Base-by-base conservation (phyloP, 2,797 vertebrate genomes). In the Coilia nasus region DNA sequence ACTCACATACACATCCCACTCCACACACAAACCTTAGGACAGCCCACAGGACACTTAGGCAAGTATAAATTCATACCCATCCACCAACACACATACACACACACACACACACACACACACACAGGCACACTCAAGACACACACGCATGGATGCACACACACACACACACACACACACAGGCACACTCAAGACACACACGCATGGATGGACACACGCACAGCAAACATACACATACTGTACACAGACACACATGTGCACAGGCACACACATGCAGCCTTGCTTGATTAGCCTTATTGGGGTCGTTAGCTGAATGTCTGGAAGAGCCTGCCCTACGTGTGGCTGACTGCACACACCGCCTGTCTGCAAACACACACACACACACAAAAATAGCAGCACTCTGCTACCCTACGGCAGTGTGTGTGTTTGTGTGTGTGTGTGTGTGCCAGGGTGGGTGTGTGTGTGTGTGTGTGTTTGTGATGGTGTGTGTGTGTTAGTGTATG, bases 381-480 rank as follows among this genome's bases (percentile, higher is more conserved):
- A 54, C 87, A 89, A 88, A 90, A 90, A 89, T 90, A 89, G 88
- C 88, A 84, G 60, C 88, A 87, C 85, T 82, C 86, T 88, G 89
- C 88, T 78, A 57, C 83, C 85, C 88, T 85, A 89, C 88, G 89
- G 87, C 67, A 71, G 25, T 25, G 60, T 64, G 60, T 64, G 62
- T 28, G 62, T 64, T 10, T 28, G 9, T 64, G 62, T 14, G 23
- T 64, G 35, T 41, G 2, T 41, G 35, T 41, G 35, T 41, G 35
- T 41, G 35, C 5, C n/a, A n/a, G n/a, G n/a, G 35, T 41, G 35
- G 2, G 35, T 41, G 35, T 41, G 35, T 41, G 35, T 41, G 2
- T 41, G 35, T 41, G 35, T 41, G 35, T 41, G 35, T 54, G 10
- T 3, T 10, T 47, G 50, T 9, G 50, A 3, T 2, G 3, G 50